Evolutionary conservation across 2,888 invertebrate species (phyloP), one percentile per base, ranked within the genome.

Genomic region (Microplitis manilae): DNA sequence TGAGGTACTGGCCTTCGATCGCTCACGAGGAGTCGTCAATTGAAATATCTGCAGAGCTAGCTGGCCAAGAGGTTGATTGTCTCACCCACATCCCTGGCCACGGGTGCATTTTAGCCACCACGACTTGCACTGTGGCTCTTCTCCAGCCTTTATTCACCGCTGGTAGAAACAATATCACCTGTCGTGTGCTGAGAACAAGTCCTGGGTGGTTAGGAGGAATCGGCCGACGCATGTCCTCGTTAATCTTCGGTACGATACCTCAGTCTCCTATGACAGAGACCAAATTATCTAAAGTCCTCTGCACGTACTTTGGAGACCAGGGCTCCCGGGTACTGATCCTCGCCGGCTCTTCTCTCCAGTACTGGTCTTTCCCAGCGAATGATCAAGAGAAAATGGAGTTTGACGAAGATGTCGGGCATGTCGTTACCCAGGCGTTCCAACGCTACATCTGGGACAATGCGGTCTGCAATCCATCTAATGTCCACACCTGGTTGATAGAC

Each of bases 1-100:
- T 97, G 0, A 93, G 98, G n/a, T 98, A 95, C 90, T 98, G 98
- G 98, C 93, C 96, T 0, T 96, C 95, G 5, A 94, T 98, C 60
- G 95, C 95, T 0, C 96, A 97, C 84, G 97, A 97, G 87, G 95
- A 95, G 0, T 94, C 95, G 0, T 96, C 95, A 9, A 93, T 95
- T 13, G 98, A 98, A 88, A 94, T 95, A 65, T 94, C 94, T 76
- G 95, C 96, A 1, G 97, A 97, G 86, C 91, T 98, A 50, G 96
- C 96, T 40, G 96, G 96, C 0, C 96, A 96, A 90, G 96, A 96
- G 90, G 96, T 96, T 84, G 95, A 95, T 84, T 93, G 94, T 75
- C 90, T 96, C 17, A 92, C 94, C 1, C 93, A 93, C 81, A 91
- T 94, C 70, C 92, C 94, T 72, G 93, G 93, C 0, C 92, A 94